Evolutionary conservation across 1,140 invertebrate species (phyloP), one percentile per base, ranked within the genome.

Genomic region (Venturia canescens): DNA sequence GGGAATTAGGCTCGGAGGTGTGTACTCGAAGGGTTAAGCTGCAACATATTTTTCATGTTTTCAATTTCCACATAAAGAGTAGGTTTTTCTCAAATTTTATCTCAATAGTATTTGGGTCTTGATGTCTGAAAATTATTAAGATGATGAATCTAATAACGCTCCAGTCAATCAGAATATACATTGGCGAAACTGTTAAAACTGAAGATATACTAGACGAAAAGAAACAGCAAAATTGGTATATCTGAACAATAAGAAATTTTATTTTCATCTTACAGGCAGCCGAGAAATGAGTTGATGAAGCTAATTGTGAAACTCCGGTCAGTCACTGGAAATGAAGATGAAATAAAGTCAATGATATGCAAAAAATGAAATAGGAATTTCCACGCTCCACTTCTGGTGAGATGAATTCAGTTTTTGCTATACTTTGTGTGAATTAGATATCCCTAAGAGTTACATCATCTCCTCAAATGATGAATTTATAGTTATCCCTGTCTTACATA

Each of bases 401-500:
- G 53, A 7, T 21, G n/a, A n/a, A 9, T 57, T 57, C 80, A 80
- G 53, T 53, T 63, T 78, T 57, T 21, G 31, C 6, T 48, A 48
- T 74, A 27, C 71, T 44, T 60, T 13, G 69, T 38, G 53, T 57
- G 1, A 57, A 57, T 57, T 21, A 18, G 31, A 78, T 31, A 57
- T 66, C 50, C 66, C 27, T 16, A 38, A 63, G 38, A 69, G 67
- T 74, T 34, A 48, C 71, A n/a, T 29, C 13, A 60, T 18, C 23
- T 69, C 48, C 83, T 66, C 71, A 57, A 57, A 81, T 89, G 88
- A 89, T 89, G 88, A 89, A 57, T 81, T 80, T 84, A 75, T 83
- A 88, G 88, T 88, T 89, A 89, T 88, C 88, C 88, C 88, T 89
- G 88, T 88, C 88, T 80, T 88, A 88, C 85, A 80, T 75, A 66